A percentile compares a stretch with the other conserved stretches of the same genome.
phyloP scores from a whole-genome alignment of 2,888 invertebrate species.

The Chirona hameri region DNA sequence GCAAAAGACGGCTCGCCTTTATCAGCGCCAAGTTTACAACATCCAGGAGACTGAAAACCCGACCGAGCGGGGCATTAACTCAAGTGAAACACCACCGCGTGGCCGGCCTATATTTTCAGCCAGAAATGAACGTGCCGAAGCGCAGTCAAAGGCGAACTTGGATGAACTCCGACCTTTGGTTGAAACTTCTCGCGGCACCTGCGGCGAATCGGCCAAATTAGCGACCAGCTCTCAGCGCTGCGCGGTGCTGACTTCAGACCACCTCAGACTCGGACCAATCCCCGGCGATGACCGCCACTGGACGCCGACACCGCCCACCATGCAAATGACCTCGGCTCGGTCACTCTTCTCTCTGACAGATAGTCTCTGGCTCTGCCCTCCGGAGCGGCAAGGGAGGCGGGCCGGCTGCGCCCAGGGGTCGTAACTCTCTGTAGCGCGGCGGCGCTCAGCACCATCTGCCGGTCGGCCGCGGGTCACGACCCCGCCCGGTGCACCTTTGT shows the following conservation, averaged over 20 bases:
- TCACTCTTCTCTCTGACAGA: too few relatives aligned
- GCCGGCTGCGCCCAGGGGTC: not conserved
- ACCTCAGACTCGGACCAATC: too few relatives aligned
- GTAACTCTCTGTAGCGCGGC: not conserved
- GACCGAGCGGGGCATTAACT: not conserved
- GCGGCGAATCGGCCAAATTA: not conserved
- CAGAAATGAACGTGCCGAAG: not conserved
- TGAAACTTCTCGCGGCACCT: not conserved
- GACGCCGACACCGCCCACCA: too few relatives aligned
- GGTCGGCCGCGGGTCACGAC: not conserved
- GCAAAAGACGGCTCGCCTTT: not conserved
- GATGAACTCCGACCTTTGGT: not conserved
- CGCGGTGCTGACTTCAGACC: not conserved
- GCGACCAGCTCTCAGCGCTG: not conserved
- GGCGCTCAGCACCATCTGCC: not conserved
- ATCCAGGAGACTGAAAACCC: not conserved
- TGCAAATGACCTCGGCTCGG: too few relatives aligned
- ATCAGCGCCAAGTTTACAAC: not conserved
- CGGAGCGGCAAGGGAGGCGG: not conserved
- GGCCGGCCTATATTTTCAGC: not conserved
- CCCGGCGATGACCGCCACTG: too few relatives aligned
- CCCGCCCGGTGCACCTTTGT: not conserved
- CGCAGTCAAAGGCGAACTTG: not conserved
- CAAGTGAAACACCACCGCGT: not conserved
- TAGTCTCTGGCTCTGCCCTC: too few relatives aligned